phyloP scores from a whole-genome alignment of 2,888 invertebrate species.

The Smittia aterrima region DNA sequence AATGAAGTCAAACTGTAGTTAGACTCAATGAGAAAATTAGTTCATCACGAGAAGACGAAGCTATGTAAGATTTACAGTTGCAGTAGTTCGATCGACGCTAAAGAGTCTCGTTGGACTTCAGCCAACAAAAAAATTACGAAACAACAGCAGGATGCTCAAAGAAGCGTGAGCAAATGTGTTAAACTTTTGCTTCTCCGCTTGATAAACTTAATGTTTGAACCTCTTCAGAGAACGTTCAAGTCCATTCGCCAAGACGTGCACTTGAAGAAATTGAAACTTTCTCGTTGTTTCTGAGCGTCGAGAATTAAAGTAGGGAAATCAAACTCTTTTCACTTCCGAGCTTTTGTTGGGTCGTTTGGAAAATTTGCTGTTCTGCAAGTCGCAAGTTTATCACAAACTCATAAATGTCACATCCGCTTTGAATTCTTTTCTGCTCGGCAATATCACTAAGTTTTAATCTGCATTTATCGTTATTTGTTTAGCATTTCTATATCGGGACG shows the following conservation, averaged over 20 bases:
- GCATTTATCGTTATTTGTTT: conserved; percentile 6
- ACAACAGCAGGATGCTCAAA: not conserved
- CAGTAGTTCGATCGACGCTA: not conserved
- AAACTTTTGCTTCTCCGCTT: not conserved
- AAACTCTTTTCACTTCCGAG: not conserved
- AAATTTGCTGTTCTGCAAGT: not conserved
- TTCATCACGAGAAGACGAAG: no score
- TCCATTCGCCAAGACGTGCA: not conserved
- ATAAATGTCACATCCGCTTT: conserved; percentile 1
- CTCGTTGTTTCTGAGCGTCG: not conserved
- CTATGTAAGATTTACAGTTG: not conserved
- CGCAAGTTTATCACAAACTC: not conserved
- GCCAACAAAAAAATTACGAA: not conserved
- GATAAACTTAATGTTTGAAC: not conserved
- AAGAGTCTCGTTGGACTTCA: not conserved
- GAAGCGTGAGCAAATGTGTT: conserved; percentile 3
- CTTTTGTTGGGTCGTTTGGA: no score
- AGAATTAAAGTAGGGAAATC: not conserved
- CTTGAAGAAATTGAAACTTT: conserved; percentile 2
- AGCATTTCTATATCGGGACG: not conserved
- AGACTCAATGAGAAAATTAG: no score
- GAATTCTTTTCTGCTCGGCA: not conserved
- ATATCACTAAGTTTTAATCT: conserved; percentile 7
- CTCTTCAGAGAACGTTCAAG: not conserved
- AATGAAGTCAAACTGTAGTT: no score